Evolutionary conservation across 2,888 invertebrate genomes (phyloP), one percentile per base, ranked within the genome.

Genomic region (Anticlea derivata): DNA sequence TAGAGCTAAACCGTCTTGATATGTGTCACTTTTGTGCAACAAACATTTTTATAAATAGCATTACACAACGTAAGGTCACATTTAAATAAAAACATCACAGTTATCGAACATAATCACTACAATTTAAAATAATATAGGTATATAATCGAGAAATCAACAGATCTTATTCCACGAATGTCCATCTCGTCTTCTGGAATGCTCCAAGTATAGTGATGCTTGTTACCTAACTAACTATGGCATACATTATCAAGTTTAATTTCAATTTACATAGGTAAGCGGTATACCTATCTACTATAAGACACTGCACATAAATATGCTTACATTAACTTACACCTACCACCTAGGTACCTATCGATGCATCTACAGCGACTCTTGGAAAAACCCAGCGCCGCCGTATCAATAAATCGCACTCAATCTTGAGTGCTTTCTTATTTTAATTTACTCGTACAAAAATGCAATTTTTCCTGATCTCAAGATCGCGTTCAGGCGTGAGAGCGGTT

Each of bases 11-110:
- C 17, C 5, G 20, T 10, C 7, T 29, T 10, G 39, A 39, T 39
- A 39, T 39, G 39, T 39, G 27, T 12, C 7, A n/a, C 27, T 17
- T 31, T 43, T 43, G 33, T 34, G 43, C 33, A 34, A 43, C 23
- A n/a, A 40, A 40, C 20, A 22, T 13, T 5, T 10, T 23, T 12
- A 7, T 11, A 35, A 23, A 35, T 7, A 7, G 22, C 8, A 13
- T 12, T 11, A 22, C 8, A 34, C 10, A 34, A 34, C 22, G 30
- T 13, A 31, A 31, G 3, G 6, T 30, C 23, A 31, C 13, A 31
- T 22, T 22, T 22, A 6, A 34, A 22, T 22, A 31, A 34, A 31
- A 34, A 31, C n/a, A 31, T 12, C 31, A 31, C 31, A 31, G 12
- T 7, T 13, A 13, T 31, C 13, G 6, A 31, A 13, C 12, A 12